Evolutionary conservation across 2,797 vertebrate genomes (phyloP).

Genomic region (Chloroceryle inda): DNA sequence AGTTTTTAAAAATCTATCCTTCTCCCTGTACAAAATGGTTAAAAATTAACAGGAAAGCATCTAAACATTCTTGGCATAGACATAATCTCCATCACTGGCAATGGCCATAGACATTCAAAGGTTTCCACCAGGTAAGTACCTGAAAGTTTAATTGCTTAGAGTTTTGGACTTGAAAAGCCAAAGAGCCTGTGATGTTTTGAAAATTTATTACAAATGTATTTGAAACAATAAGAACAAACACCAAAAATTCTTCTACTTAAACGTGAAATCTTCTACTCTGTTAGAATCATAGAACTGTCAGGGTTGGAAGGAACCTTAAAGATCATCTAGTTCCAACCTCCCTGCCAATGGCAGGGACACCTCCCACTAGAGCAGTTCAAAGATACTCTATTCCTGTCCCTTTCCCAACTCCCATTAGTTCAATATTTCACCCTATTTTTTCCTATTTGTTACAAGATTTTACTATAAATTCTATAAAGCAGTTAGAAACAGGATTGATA

Average conservation of each 20-base stretch:
- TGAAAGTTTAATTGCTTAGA: neutral
- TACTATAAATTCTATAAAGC: neutral
- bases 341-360: no score
- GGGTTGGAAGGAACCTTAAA: no score
- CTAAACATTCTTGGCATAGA: neutral
- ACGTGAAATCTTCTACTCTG: neutral
- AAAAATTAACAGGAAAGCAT: neutral
- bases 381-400: neutral
- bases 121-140: neutral
- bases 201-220: neutral
- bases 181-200: neutral
- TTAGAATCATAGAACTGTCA: neutral
- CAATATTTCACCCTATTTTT: neutral
- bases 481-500: neutral
- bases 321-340: no score
- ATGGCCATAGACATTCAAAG: neutral
- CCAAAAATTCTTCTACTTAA: neutral
- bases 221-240: neutral
- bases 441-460: neutral
- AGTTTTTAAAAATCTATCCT: neutral
- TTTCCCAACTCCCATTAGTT: neutral
- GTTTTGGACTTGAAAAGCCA: neutral
- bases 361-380: neutral
- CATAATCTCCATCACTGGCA: neutral
- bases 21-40: neutral